A percentile compares a stretch with the other conserved stretches of the same genome.
Evolutionary conservation across 2,888 invertebrate species (phyloP).

Genomic region (Halictus quadricinctus): DNA sequence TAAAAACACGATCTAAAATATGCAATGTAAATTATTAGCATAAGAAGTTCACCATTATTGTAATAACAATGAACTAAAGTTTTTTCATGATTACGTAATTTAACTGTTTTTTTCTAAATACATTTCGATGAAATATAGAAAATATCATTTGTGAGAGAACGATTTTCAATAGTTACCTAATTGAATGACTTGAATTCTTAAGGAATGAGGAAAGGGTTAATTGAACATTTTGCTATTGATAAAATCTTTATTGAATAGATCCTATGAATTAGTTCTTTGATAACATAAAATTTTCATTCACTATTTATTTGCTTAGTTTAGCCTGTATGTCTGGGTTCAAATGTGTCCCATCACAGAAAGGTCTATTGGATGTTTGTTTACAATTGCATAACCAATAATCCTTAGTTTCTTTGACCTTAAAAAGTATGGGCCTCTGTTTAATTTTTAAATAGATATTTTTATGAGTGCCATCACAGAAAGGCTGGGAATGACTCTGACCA

Average conservation of each 20-base stretch:
- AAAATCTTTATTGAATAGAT: constrained; percentile 6
- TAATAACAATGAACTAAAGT: not conserved
- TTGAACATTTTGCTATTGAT: not conserved
- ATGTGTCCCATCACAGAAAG: constrained; percentile 99
- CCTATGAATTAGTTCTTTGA: not conserved
- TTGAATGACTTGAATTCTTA: not conserved
- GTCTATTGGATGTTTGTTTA: constrained; percentile 95
- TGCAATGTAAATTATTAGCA: not conserved
- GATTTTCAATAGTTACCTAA: not conserved
- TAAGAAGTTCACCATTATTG: not conserved
- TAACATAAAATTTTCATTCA: not conserved
- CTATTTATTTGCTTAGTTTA: not conserved
- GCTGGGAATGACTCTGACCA: constrained; percentile 95
- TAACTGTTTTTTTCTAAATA: not conserved
- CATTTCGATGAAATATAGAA: not conserved
- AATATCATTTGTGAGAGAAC: not conserved
- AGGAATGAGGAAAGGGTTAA: not conserved
- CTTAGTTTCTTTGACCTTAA: constrained; percentile 92
- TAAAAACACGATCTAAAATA: not conserved
- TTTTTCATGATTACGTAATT: not conserved
- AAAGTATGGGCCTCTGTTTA: constrained; percentile 90
- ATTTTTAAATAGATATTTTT: constrained; percentile 90
- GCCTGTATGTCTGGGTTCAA: constrained; percentile 84
- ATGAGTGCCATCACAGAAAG: constrained; percentile 97
- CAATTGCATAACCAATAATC: constrained; percentile 99